Conservation (phyloP, 64 coral and sea anemone species). For the Porites lutea region DNA sequence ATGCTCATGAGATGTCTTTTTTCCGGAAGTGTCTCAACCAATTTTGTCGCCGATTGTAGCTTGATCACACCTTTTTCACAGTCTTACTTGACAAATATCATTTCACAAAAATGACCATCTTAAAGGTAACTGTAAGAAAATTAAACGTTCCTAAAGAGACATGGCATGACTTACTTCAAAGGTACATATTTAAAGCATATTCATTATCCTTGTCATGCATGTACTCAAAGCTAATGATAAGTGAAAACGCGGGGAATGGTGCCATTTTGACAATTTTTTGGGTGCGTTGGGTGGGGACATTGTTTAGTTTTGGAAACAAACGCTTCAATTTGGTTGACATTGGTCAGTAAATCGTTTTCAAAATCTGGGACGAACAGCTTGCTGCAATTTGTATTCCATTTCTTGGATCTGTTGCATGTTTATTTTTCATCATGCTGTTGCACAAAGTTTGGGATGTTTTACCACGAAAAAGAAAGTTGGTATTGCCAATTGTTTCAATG, state of each 20-base stretch:
- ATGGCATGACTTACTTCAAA: too few relatives aligned
- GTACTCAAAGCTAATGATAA: too few relatives aligned
- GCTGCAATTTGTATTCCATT: neutral
- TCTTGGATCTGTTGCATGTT: neutral
- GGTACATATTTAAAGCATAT: too few relatives aligned
- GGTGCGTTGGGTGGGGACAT: neutral
- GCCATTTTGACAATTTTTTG: constrained; percentile 2
- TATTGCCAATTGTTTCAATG: neutral
- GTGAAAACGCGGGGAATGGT: neutral
- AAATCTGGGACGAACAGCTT: neutral
- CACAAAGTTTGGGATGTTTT: neutral
- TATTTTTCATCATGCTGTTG: neutral
- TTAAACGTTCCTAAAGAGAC: too few relatives aligned
- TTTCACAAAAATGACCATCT: too few relatives aligned
- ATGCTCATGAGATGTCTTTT: too few relatives aligned
- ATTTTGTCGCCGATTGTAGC: too few relatives aligned
- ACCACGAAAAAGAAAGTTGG: neutral
- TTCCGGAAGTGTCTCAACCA: too few relatives aligned
- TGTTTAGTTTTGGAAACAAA: constrained; percentile 10
- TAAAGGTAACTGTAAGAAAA: too few relatives aligned
- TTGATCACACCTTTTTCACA: too few relatives aligned
- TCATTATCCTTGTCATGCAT: too few relatives aligned
- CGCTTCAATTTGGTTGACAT: neutral
- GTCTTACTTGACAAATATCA: too few relatives aligned
- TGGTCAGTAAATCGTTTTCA: constrained; percentile 1